A percentile compares a stretch with the other conserved stretches of the same genome.
These are phyloP conservation scores for Flabesymbios commensalis DNA, from an alignment of 2,888 invertebrate genomes.

Conservation along the genomic window DNA sequence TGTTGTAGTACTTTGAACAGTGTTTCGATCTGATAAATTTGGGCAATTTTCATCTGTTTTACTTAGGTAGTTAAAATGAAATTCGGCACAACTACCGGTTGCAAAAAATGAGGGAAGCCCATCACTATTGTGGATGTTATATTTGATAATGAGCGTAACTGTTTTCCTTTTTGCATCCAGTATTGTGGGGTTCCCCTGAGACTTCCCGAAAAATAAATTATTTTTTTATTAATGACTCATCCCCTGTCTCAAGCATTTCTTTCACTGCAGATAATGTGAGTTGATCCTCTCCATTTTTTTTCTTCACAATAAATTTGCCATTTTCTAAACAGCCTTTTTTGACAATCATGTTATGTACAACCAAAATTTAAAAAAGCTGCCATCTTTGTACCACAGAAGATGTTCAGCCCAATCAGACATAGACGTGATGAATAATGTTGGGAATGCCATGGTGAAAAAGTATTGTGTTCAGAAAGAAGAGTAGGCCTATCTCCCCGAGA, in stretches of 20 bases:
- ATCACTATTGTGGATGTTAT: no score
- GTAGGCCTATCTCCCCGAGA: neutral
- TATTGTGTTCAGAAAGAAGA: neutral
- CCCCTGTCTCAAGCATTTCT: constrained; percentile 27
- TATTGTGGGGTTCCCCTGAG: constrained; percentile 20
- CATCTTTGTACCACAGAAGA: constrained; percentile 4
- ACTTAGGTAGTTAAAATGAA: constrained; percentile 35
- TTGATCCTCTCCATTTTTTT: constrained; percentile 34
- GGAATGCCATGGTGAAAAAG: constrained; percentile 7
- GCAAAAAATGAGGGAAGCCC: no score
- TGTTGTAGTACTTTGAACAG: no score
- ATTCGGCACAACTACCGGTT: constrained; percentile 39
- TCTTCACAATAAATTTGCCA: constrained; percentile 28
- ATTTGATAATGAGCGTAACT: constrained; percentile 18
- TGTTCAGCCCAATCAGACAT: neutral
- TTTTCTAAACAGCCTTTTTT: constrained; percentile 31
- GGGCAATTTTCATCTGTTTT: no score
- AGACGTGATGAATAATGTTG: neutral
- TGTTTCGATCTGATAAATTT: no score
- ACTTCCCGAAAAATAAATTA: constrained; percentile 22
- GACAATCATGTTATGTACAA: constrained; percentile 35
- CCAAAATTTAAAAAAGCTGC: constrained; percentile 11
- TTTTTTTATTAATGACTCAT: constrained; percentile 26
- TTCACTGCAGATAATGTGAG: constrained; percentile 29
- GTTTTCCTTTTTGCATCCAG: constrained; percentile 13